A percentile compares a stretch with the other conserved stretches of the same genome.
Conservation (phyloP, 2,888 invertebrate species). For the Boloria euphrosyne region DNA sequence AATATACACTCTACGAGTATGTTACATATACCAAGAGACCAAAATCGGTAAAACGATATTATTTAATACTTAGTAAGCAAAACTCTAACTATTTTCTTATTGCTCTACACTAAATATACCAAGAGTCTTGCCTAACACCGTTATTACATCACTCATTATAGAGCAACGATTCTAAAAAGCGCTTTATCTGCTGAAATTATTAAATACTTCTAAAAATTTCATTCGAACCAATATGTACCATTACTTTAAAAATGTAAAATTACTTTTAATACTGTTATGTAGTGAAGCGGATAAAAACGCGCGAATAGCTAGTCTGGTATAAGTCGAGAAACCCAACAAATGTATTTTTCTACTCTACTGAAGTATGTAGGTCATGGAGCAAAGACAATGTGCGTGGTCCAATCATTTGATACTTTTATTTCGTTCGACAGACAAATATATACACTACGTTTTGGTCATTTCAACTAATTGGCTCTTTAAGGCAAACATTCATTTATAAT, state of each 20-base stretch:
- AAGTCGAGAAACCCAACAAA: conserved; percentile 27
- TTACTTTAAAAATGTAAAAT: neutral
- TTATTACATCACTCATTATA: too few relatives aligned
- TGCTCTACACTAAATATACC: too few relatives aligned
- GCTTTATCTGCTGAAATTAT: too few relatives aligned
- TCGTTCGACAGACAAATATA: neutral
- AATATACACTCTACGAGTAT: too few relatives aligned
- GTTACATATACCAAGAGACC: too few relatives aligned
- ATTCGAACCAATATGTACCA: too few relatives aligned
- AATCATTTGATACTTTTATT: conserved; percentile 14
- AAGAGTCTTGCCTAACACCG: too few relatives aligned
- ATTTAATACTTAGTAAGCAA: too few relatives aligned
- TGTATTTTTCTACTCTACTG: conserved; percentile 14
- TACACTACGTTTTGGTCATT: neutral
- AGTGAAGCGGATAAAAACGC: conserved; percentile 6
- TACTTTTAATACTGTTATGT: neutral
- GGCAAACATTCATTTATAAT: neutral
- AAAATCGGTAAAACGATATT: too few relatives aligned
- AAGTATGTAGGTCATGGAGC: conserved; percentile 21
- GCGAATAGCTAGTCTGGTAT: neutral
- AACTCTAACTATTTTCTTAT: too few relatives aligned
- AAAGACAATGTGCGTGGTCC: conserved; percentile 18
- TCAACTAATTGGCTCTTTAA: neutral
- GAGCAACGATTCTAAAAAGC: too few relatives aligned
- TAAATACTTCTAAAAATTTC: too few relatives aligned